Evolutionary conservation across 1,140 invertebrate genomes (phyloP).

Genomic region (Drosophila trapezifrons): DNA sequence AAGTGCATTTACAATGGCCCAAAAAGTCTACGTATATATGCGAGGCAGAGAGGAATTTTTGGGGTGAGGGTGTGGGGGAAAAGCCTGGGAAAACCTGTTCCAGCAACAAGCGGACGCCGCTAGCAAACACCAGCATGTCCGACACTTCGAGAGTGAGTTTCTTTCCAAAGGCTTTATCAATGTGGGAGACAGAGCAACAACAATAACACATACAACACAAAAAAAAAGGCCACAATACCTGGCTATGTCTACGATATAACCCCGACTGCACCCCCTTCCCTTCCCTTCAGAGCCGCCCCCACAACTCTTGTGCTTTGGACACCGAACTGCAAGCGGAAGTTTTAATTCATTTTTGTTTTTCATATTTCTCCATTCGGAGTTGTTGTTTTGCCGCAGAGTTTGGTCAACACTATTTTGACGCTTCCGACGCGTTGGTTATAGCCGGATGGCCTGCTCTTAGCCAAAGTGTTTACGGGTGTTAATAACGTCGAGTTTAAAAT

Average conservation of each 20-base stretch:
- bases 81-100: constrained; percentile 70
- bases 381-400: constrained; percentile 43
- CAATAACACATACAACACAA: constrained; percentile 8
- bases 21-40: constrained; percentile 36
- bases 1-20: constrained; percentile 64
- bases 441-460: constrained; percentile 29
- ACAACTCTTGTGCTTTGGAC: constrained; percentile 12
- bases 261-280: no score
- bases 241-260: constrained; percentile 35
- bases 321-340: constrained; percentile 66
- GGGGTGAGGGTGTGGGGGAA: constrained; percentile 13
- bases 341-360: constrained; percentile 77
- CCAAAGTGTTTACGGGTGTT: constrained; percentile 33
- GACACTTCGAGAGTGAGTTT: constrained; percentile 69
- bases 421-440: constrained; percentile 44
- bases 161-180: constrained; percentile 73
- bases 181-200: constrained; percentile 59
- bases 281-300: constrained; percentile 32
- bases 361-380: constrained; percentile 37
- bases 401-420: constrained; percentile 54
- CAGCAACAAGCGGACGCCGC: constrained; percentile 33
- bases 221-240: constrained; percentile 41
- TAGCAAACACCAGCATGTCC: constrained; percentile 67
- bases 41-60: constrained; percentile 43
- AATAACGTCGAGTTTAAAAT: constrained; percentile 16